A percentile compares a stretch with the other conserved stretches of the same genome.
Evolutionary conservation across 64 coral and sea anemone species (phyloP).

Genomic region (Stichodactyla helianthus): DNA sequence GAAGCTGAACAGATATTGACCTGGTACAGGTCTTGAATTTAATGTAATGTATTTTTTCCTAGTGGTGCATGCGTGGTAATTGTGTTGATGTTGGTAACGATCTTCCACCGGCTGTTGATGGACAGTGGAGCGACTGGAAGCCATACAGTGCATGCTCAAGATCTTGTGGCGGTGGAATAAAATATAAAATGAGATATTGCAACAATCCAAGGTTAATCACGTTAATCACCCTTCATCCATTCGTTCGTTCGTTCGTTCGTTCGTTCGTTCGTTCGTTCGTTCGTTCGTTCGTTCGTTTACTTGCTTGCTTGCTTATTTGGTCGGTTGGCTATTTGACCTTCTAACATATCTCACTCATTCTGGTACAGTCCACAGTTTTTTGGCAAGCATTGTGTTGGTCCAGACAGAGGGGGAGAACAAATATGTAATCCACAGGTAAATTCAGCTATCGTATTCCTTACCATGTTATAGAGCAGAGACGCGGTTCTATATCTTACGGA

Average conservation of each 20-base stretch:
- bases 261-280: background rate
- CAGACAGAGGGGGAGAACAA: background rate
- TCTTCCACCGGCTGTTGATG: conserved; percentile 42
- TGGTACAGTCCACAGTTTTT: conserved; percentile 41
- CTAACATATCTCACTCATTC: background rate
- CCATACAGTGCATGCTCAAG: conserved; percentile 20
- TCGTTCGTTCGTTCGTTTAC: background rate
- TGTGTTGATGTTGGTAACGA: conserved; percentile 33
- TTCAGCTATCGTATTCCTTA: too few species aligned
- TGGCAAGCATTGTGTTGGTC: conserved; percentile 35
- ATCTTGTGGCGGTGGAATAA: conserved; percentile 41
- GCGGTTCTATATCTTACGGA: too few species aligned
- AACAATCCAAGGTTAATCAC: conserved; percentile 27
- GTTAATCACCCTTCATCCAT: background rate
- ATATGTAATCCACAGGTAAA: conserved; percentile 41
- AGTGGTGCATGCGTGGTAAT: conserved; percentile 36
- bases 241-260: background rate
- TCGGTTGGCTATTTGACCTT: too few species aligned
- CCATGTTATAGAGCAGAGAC: too few species aligned
- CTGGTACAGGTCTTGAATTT: too few species aligned
- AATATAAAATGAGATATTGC: conserved; percentile 28
- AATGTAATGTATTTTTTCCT: background rate
- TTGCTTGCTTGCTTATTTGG: too few species aligned
- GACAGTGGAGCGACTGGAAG: conserved; percentile 40
- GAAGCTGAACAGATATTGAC: too few species aligned